Percentiles rank a stretch among this genome's conserved stretches.
Evolutionary conservation across 1,140 invertebrate genomes (phyloP).

Genomic region (Drosophila littoralis): DNA sequence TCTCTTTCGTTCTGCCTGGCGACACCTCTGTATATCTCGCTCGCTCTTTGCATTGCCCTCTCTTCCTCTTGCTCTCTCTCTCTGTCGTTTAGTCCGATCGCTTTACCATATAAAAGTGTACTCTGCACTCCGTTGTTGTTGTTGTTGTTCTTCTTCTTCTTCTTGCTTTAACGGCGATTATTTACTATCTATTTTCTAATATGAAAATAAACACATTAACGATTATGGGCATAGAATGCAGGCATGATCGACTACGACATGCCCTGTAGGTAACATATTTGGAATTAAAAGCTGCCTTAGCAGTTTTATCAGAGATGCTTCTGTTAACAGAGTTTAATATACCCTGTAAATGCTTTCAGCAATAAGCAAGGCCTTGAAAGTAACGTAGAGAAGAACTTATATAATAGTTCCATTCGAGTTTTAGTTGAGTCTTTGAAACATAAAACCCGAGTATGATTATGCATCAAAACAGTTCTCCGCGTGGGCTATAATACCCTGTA

Average conservation of each 20-base stretch:
- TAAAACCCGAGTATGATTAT: no score
- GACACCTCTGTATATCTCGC: background rate
- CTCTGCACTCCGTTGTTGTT: slow-evolving; percentile 54
- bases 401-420: no score
- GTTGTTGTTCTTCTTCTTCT: slow-evolving; percentile 5
- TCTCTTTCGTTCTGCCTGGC: background rate
- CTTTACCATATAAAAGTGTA: slow-evolving; percentile 41
- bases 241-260: background rate
- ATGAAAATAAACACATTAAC: slow-evolving; percentile 61
- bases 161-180: slow-evolving; percentile 1
- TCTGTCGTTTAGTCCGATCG: background rate
- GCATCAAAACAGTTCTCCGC: background rate
- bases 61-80: slow-evolving; percentile 1
- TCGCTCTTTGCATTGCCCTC: background rate
- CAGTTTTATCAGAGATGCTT: background rate
- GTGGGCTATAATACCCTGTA: slow-evolving; percentile 12
- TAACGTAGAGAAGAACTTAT: no score
- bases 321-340: background rate
- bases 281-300: no score
- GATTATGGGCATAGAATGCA: slow-evolving; percentile 5
- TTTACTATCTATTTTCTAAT: slow-evolving; percentile 72
- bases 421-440: background rate
- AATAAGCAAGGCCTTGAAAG: no score
- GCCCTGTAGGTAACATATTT: background rate
- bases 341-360: background rate